phyloP scores from a whole-genome alignment of 23 tunicate species.

The Styela plicata region DNA sequence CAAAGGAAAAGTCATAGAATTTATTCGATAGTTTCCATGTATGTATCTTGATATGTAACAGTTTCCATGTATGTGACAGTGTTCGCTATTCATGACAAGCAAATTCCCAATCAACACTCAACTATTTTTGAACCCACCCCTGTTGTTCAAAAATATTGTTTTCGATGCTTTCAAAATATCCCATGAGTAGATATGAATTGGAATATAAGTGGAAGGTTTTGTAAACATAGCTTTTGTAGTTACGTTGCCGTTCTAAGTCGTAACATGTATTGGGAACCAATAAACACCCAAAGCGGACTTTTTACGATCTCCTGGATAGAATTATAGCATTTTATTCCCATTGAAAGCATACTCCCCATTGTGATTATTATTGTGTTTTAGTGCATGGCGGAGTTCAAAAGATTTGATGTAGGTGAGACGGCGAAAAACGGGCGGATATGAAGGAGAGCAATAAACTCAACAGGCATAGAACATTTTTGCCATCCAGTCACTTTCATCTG shows the following conservation, averaged over 20 bases:
- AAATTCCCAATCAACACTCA: no score
- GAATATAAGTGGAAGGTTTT: conserved; percentile 1
- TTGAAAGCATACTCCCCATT: conserved; percentile 26
- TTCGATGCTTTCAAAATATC: no score
- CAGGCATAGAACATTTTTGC: conserved; percentile 16
- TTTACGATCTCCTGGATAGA: conserved; percentile 27
- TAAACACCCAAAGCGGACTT: conserved; percentile 36
- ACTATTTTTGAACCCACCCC: no score
- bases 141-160: no score
- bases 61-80: no score
- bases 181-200: no score
- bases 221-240: not conserved
- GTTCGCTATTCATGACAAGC: no score
- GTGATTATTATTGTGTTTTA: conserved; percentile 33
- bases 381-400: conserved; percentile 2
- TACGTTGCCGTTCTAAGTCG: conserved; percentile 3
- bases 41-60: no score
- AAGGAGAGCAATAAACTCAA: conserved; percentile 29
- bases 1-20: no score
- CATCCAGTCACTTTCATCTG: conserved; percentile 18
- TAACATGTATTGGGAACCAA: conserved; percentile 33
- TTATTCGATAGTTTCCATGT: no score
- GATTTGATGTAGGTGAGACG: conserved; percentile 19
- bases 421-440: conserved; percentile 32
- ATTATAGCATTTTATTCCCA: conserved; percentile 31